A percentile compares a stretch with the other conserved stretches of the same genome.
Conservation (phyloP, 92 coral and sea anemone genomes). For the Zoanthus sansibaricus region DNA sequence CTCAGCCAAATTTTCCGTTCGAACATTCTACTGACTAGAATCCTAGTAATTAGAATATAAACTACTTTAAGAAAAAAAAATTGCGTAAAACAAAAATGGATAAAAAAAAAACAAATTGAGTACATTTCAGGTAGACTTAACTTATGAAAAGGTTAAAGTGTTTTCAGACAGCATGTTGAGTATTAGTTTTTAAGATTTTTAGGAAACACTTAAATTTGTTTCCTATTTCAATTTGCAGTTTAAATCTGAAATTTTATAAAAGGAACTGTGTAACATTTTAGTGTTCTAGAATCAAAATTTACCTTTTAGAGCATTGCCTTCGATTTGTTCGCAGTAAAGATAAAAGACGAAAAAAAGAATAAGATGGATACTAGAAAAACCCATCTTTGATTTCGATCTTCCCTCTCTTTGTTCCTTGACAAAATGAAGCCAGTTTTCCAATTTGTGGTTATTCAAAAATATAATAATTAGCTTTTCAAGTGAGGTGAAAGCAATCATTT, state of each 20-base stretch:
- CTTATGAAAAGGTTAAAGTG: not conserved
- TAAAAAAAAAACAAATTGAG: not conserved
- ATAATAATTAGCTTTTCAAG: not conserved
- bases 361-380: not conserved
- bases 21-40: too few species aligned
- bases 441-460: not conserved
- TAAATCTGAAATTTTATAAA: not conserved
- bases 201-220: not conserved
- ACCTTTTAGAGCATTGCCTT: conserved; percentile 5
- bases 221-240: not conserved
- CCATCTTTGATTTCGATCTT: not conserved
- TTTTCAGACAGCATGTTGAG: not conserved
- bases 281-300: not conserved
- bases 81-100: too few species aligned
- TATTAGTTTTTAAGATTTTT: not conserved
- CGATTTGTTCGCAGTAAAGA: not conserved
- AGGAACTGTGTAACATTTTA: not conserved
- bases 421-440: conserved; percentile 4
- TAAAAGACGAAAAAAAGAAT: not conserved
- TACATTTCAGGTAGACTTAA: not conserved
- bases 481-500: not conserved
- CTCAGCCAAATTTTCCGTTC: too few species aligned
- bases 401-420: not conserved
- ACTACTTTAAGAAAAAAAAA: too few species aligned
- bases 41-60: too few species aligned